phyloP scores from a whole-genome alignment of 2,113 vertebrate genomes.

The Symphodus melops region DNA sequence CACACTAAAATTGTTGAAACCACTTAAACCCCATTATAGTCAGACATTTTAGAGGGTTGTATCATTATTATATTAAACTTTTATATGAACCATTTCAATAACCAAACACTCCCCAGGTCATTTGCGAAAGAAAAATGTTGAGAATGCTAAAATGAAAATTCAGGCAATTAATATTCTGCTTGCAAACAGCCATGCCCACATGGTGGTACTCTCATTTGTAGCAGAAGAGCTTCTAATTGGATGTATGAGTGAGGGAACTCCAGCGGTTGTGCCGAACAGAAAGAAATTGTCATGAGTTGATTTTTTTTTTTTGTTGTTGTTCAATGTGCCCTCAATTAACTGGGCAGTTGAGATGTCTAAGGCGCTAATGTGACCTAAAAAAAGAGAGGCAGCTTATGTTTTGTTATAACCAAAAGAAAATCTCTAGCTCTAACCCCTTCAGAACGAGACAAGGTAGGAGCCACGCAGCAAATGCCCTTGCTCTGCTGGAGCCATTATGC shows the following conservation, averaged over 20 bases:
- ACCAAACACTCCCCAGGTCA: constrained; percentile 1
- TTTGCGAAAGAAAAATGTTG: constrained; percentile 6
- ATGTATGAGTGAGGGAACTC: constrained; percentile 28
- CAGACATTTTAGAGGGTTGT: background rate
- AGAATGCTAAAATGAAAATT: constrained; percentile 18
- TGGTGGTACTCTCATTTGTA: constrained; percentile 32
- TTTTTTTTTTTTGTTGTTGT: constrained; percentile 14
- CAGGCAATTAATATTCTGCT: constrained; percentile 22
- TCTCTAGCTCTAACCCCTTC: constrained; percentile 28
- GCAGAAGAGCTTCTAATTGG: constrained; percentile 47
- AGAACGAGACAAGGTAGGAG: constrained; percentile 47
- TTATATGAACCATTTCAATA: background rate
- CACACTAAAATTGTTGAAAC: background rate
- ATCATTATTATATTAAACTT: background rate
- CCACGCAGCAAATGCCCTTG: constrained; percentile 67
- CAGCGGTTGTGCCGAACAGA: constrained; percentile 1
- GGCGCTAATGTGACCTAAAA: constrained; percentile 8
- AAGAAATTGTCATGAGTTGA: constrained; percentile 15
- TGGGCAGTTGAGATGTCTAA: constrained; percentile 21
- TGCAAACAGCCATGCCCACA: constrained; percentile 13
- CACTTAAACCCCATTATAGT: background rate
- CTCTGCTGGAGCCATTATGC: constrained; percentile 75
- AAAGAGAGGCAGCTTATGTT: constrained; percentile 18
- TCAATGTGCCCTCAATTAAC: constrained; percentile 52
- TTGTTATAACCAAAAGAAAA: constrained; percentile 38